These are phyloP conservation scores for Ferdinandea cuprea DNA, from an alignment of 2,888 invertebrate genomes.

Conservation along the genomic window DNA sequence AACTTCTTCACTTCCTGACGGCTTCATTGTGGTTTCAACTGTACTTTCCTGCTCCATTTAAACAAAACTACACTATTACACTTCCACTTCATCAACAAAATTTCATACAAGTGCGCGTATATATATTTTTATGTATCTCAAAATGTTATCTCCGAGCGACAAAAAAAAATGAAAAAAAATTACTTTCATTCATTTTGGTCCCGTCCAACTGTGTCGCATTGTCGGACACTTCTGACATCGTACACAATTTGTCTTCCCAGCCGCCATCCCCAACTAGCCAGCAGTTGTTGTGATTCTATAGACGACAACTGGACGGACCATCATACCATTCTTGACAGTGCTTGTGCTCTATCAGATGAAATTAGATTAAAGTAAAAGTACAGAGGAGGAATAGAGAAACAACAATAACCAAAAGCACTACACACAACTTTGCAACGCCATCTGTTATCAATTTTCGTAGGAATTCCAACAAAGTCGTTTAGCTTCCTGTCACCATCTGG, in stretches of 20 bases:
- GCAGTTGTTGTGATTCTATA: neutral
- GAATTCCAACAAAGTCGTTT: slow-evolving; percentile 42
- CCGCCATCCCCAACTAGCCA: neutral
- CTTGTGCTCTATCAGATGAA: slow-evolving; percentile 37
- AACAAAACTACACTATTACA: slow-evolving; percentile 11
- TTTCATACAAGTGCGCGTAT: neutral
- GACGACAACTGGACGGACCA: slow-evolving; percentile 34
- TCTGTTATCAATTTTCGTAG: slow-evolving; percentile 59
- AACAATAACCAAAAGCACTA: neutral
- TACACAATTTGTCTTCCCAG: slow-evolving; percentile 57
- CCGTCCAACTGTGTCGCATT: slow-evolving; percentile 53
- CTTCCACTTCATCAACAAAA: slow-evolving; percentile 45
- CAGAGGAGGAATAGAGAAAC: slow-evolving; percentile 1
- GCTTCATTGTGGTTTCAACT: slow-evolving; percentile 14
- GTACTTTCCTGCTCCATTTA: slow-evolving; percentile 11
- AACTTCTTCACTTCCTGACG: neutral
- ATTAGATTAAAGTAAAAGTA: slow-evolving; percentile 54
- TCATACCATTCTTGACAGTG: slow-evolving; percentile 23
- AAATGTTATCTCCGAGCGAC: slow-evolving; percentile 18
- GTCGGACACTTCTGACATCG: slow-evolving; percentile 47
- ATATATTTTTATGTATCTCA: slow-evolving; percentile 6
- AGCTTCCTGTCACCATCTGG: slow-evolving; percentile 14
- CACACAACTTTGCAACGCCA: slow-evolving; percentile 36
- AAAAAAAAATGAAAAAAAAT: no score
- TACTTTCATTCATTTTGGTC: slow-evolving; percentile 57